These are phyloP conservation scores for Hormaphis cornu DNA, from an alignment of 1,140 invertebrate genomes.

Conservation along the genomic window DNA sequence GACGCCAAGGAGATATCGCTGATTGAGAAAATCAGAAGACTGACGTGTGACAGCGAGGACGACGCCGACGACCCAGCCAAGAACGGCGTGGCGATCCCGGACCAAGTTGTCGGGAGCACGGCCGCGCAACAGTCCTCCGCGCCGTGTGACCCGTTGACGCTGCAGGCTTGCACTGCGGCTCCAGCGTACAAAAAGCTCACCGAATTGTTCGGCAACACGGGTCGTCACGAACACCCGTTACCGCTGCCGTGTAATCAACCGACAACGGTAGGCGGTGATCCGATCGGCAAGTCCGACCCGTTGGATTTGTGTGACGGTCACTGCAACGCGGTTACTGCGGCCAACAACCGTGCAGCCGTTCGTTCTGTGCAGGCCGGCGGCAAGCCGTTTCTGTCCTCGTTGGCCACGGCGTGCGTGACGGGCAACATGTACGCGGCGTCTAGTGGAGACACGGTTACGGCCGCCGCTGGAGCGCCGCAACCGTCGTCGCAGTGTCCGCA, in stretches of 20 bases:
- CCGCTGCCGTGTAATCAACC: conserved; percentile 62
- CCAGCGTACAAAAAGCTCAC: conserved; percentile 60
- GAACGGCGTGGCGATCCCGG: conserved; percentile 34
- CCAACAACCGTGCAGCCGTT: neutral
- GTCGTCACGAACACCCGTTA: conserved; percentile 42
- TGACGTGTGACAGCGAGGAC: conserved; percentile 72
- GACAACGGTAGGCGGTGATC: conserved; percentile 52
- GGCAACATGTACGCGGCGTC: conserved; percentile 32
- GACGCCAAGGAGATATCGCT: conserved; percentile 51
- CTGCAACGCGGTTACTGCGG: neutral
- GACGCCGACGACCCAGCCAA: conserved; percentile 41
- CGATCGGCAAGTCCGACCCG: conserved; percentile 8
- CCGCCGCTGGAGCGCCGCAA: neutral
- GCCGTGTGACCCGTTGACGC: neutral
- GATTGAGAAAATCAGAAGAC: conserved; percentile 65
- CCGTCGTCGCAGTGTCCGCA: conserved; percentile 40
- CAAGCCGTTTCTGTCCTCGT: conserved; percentile 62
- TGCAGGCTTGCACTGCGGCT: conserved; percentile 32
- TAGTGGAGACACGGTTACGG: neutral
- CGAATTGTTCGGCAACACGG: conserved; percentile 47
- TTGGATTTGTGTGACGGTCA: conserved; percentile 17
- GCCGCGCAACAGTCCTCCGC: neutral
- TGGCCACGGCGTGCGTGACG: conserved; percentile 61
- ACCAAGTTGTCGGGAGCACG: no score
- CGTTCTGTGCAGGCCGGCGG: neutral